Percentiles rank a stretch among this genome's conserved stretches.
Evolutionary conservation across 2,113 vertebrate species (phyloP).

Genomic region (Leptosomus discolor): DNA sequence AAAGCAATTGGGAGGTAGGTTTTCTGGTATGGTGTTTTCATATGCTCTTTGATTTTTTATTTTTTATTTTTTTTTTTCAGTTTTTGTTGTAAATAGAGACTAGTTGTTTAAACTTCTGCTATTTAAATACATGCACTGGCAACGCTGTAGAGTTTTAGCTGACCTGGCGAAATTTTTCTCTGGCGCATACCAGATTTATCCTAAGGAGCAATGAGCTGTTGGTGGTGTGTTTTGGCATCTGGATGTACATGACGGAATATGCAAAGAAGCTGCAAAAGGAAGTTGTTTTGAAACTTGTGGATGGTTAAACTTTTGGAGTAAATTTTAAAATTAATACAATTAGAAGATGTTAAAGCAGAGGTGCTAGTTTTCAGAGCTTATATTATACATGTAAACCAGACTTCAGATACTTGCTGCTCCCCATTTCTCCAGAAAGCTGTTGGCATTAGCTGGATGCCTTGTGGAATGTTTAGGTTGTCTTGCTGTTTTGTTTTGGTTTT

Average conservation of each 20-base stretch:
- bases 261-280: conserved; percentile 1
- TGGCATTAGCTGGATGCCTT: neutral
- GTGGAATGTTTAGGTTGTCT: neutral
- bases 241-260: neutral
- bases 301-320: neutral
- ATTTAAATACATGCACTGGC: neutral
- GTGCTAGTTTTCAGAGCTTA: neutral
- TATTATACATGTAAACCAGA: neutral
- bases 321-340: neutral
- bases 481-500: neutral
- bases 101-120: neutral
- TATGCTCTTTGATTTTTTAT: neutral
- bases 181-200: neutral
- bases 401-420: neutral
- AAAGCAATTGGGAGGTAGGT: neutral
- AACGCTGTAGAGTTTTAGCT: neutral
- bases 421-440: neutral
- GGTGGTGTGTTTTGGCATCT: neutral
- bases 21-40: neutral
- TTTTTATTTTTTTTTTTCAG: neutral
- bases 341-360: neutral
- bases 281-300: neutral
- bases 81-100: neutral
- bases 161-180: neutral
- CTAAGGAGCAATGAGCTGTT: neutral